These are phyloP conservation scores for Dendropsophus ebraccatus DNA, from an alignment of 2,113 vertebrate genomes.

Conservation along the genomic window DNA sequence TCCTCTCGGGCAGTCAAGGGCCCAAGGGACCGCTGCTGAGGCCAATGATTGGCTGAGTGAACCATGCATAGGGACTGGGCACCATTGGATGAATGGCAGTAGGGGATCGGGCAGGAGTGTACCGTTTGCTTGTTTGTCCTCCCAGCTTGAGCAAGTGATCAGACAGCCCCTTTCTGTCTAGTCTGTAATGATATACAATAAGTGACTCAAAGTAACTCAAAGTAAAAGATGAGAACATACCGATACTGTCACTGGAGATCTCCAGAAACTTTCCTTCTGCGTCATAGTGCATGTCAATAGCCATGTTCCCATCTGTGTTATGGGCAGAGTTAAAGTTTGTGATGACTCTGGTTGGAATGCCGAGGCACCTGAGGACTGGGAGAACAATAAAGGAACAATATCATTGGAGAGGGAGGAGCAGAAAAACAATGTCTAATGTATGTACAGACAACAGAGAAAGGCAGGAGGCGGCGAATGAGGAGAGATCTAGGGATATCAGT, in stretches of 20 bases:
- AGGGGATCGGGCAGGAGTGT: no score
- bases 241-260: conserved; percentile 69
- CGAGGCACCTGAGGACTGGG: conserved; percentile 76
- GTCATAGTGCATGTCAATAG: conserved; percentile 79
- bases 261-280: conserved; percentile 74
- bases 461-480: background rate
- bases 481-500: no score
- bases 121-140: no score
- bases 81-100: no score
- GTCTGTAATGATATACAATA: background rate
- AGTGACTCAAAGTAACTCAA: background rate
- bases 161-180: no score
- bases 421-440: background rate
- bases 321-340: conserved; percentile 83
- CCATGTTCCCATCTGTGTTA: conserved; percentile 74
- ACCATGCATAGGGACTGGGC: no score
- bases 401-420: background rate
- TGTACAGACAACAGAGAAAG: background rate
- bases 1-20: no score
- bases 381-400: background rate
- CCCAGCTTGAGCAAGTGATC: no score
- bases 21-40: no score
- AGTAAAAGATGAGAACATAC: conserved; percentile 52
- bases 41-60: no score
- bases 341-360: conserved; percentile 75